Evolutionary conservation across 2,113 vertebrate genomes (phyloP), one percentile per base, ranked within the genome.

Genomic region (Andinoacara biseriatus): DNA sequence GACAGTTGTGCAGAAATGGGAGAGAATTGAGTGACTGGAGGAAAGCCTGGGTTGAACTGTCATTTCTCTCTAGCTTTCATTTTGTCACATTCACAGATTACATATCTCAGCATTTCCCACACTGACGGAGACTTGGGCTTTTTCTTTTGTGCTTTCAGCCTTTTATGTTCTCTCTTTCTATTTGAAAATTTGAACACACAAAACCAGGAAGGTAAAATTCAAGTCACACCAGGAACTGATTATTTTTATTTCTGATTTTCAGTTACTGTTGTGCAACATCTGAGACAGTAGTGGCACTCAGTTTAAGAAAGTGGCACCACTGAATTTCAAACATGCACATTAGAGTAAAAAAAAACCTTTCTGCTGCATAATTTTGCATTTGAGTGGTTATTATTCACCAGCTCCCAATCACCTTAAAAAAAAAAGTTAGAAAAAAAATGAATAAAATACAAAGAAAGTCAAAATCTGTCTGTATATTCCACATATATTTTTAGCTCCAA

Each of bases 71-170:
- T 31, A 69, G 74, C 76, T 76, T 78, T 87, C 74, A 83, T 90
- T 79, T 86, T 74, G 35, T 91, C 59, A 74, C 69, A 91, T 91
- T 89, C 84, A 89, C 75, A 84, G 81, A 40, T 82, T 59, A 87
- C 81, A 80, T 82, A 94, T 87, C 81, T 65, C 15, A 63, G 33
- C 58, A 80, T 90, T 81, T 81, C 15, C 83, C 69, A 61, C 56
- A 82, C 40, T 80, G 61, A 82, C 63, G 35, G 11, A 72, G 65
- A 72, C 65, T 52, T 29, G 22, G 24, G 43, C 17, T 57, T 57
- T 57, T 57, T 69, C 35, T 91, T 82, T 56, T 56, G 2, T 85
- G 79, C 38, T 63, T 83, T 38, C 22, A 80, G 40, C 33, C 40
- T 76, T 87, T 89, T 24, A 63, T 29, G 49, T 15, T 72, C 14